Evolutionary conservation across 2,888 invertebrate species (phyloP).

Genomic region (Yponomeuta cagnagella): DNA sequence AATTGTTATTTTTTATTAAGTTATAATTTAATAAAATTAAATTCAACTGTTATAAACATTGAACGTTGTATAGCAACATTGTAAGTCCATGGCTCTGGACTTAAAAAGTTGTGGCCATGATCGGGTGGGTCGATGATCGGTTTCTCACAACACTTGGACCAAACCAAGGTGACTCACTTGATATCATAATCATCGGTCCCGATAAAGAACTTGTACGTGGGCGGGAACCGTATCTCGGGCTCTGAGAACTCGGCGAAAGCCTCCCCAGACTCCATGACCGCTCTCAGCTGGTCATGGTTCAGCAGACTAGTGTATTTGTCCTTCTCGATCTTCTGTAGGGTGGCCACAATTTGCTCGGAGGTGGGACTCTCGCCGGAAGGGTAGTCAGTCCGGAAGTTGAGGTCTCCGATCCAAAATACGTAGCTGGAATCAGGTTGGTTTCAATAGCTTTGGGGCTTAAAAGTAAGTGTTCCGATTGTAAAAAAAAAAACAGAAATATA

Average conservation of each 20-base stretch:
- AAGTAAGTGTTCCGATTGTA: neutral
- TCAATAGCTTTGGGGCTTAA: neutral
- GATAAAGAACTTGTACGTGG: slow-evolving; percentile 90
- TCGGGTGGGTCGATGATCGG: too few relatives aligned
- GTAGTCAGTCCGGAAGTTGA: slow-evolving; percentile 88
- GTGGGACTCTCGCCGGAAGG: slow-evolving; percentile 77
- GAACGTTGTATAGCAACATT: too few relatives aligned
- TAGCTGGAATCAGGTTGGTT: slow-evolving; percentile 75
- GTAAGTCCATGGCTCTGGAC: too few relatives aligned
- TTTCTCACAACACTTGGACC: too few relatives aligned
- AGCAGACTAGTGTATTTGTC: slow-evolving; percentile 80
- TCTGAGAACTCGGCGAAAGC: slow-evolving; percentile 91
- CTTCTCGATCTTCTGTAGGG: slow-evolving; percentile 78
- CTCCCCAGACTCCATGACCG: slow-evolving; percentile 82
- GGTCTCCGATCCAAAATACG: slow-evolving; percentile 93
- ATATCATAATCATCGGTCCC: slow-evolving; percentile 85
- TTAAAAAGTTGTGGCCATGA: too few relatives aligned
- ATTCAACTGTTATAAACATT: too few relatives aligned
- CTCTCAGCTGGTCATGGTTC: slow-evolving; percentile 84
- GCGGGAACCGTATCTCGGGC: slow-evolving; percentile 84
- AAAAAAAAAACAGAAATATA: too few relatives aligned
- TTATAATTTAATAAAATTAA: too few relatives aligned
- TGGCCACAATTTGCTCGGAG: slow-evolving; percentile 80
- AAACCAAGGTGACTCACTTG: slow-evolving; percentile 74
- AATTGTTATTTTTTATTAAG: too few relatives aligned